Base-by-base conservation (phyloP, 2,113 vertebrate genomes). In the Rhinoptilus africanus region DNA sequence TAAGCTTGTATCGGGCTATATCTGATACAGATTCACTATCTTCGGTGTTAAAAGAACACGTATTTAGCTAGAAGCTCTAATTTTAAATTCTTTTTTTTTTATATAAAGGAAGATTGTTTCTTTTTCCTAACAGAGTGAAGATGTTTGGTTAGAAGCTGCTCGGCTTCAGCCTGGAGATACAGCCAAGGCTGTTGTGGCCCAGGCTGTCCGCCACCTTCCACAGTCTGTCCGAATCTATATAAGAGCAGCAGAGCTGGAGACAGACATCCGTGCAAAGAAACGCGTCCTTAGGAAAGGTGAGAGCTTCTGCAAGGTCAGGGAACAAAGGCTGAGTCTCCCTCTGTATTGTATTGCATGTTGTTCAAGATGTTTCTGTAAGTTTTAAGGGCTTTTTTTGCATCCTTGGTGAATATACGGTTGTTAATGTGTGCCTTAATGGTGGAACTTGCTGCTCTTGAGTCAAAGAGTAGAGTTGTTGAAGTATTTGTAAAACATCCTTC, bases 151-250 rank as follows among this genome's bases (percentile, higher is more conserved):
- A 34, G 99, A 99, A 96, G 99, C 99, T 56, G 99, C 99, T 64
- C 98, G 99, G 30, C 97, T 99, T 26, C 99, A 99, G 96, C 99
- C 99, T 8, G 99, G 99, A 22, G 99, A 99, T 92, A 99, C 99
- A 2, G 99, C 99, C 60, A 99, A 99, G 96, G 99, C 99, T 0
- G 99, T 99, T 28, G 99, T 99, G 69, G 99, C 99, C 57, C 99
- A 99, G 85, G 99, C 99, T 10, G 99, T 99, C 30, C 98, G 99
- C 24, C 99, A 99, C 96, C 98, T 99, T 51, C 99, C 99, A 0
- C 99, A 99, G 97, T 99, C 99, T 5, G 99, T 99, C 47, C 98
- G 99, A 48, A 99, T 99, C 95, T 99, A 99, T 47, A 99, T 99
- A 93, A 97, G 99, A 96, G 99, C 99, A 5, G 99, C 99, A 6